Conservation (phyloP, 2,888 invertebrate genomes). For the Cancer borealis region DNA sequence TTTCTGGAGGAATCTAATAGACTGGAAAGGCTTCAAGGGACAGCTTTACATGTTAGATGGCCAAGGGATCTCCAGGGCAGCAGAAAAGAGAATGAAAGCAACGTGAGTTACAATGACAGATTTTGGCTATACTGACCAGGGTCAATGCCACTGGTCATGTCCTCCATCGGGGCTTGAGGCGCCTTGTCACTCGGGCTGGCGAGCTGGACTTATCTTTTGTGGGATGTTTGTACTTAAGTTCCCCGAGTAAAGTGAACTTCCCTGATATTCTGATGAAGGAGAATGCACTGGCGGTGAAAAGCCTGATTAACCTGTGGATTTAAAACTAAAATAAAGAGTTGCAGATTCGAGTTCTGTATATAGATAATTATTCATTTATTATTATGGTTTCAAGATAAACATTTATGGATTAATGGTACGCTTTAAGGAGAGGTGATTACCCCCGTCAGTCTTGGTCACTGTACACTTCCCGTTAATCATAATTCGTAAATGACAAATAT, state of each 20-base stretch:
- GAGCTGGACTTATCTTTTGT: constrained; percentile 54
- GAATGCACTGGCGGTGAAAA: constrained; percentile 60
- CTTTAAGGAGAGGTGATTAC: background rate
- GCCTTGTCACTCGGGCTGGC: constrained; percentile 28
- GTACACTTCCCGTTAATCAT: background rate
- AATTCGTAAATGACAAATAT: background rate
- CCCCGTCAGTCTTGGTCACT: background rate
- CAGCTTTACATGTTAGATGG: background rate
- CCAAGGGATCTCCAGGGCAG: background rate
- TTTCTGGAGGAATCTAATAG: background rate
- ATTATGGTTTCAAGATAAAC: background rate
- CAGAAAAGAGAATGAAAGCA: background rate
- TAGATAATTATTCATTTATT: background rate
- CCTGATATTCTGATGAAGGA: constrained; percentile 65
- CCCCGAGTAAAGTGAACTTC: constrained; percentile 71
- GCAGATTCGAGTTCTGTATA: background rate
- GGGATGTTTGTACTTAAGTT: constrained; percentile 70
- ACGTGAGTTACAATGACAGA: background rate
- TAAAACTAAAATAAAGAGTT: background rate
- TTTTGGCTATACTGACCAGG: background rate
- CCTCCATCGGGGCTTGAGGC: background rate
- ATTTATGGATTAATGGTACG: background rate
- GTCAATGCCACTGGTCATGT: background rate
- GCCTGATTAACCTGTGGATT: constrained; percentile 31
- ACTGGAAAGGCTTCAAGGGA: background rate